These are phyloP conservation scores for Sanderia malayensis DNA, from an alignment of 30 jellyfish, hydroid and myxozoan species.

Conservation along the genomic window DNA sequence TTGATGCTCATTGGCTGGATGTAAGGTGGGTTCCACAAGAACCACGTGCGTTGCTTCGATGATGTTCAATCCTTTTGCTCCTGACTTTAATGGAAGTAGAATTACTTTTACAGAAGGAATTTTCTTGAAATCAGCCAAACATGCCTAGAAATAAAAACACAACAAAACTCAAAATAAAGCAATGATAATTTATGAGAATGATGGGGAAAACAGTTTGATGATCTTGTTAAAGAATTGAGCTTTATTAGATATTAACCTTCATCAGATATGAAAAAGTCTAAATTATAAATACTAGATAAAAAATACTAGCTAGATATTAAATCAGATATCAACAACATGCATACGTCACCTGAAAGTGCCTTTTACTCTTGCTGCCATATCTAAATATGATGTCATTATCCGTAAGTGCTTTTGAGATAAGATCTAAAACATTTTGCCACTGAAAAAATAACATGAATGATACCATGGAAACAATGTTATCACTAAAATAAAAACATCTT, in stretches of 20 bases:
- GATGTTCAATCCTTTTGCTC: slow-evolving; percentile 83
- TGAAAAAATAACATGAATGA: neutral
- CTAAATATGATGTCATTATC: slow-evolving; percentile 58
- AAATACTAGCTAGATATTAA: too few relatives aligned
- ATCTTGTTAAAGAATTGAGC: too few relatives aligned
- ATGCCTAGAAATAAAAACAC: slow-evolving; percentile 16
- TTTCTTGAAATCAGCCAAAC: slow-evolving; percentile 64
- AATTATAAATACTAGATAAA: too few relatives aligned
- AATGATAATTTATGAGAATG: too few relatives aligned
- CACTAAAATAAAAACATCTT: too few relatives aligned
- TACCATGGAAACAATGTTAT: too few relatives aligned
- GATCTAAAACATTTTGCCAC: slow-evolving; percentile 69
- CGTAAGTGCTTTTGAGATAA: slow-evolving; percentile 50
- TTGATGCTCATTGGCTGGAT: slow-evolving; percentile 86
- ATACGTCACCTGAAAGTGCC: slow-evolving; percentile 59
- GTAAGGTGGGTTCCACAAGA: slow-evolving; percentile 81
- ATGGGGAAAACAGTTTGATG: too few relatives aligned
- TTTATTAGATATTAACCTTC: too few relatives aligned
- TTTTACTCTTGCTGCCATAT: slow-evolving; percentile 26
- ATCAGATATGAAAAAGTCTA: too few relatives aligned
- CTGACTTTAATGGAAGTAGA: slow-evolving; percentile 75
- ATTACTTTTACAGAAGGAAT: slow-evolving; percentile 54
- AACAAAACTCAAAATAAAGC: too few relatives aligned
- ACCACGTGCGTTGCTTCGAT: slow-evolving; percentile 90
- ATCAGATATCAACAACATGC: too few relatives aligned